These are phyloP conservation scores for Neolamprologus modestus DNA, from an alignment of 2,113 vertebrate genomes.

Conservation along the genomic window DNA sequence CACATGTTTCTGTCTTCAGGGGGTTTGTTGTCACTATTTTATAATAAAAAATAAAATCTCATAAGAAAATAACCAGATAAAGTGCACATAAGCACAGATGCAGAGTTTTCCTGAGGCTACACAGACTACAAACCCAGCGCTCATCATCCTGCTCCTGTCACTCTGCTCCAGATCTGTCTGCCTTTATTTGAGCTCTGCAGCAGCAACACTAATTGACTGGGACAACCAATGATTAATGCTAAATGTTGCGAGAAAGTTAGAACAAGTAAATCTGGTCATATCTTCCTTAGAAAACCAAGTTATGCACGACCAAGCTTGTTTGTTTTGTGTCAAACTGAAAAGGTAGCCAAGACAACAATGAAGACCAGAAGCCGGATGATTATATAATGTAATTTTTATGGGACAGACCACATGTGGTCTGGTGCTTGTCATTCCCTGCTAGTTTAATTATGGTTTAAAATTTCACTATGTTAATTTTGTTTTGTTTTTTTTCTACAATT, in stretches of 20 bases:
- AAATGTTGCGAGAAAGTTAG: slow-evolving; percentile 4
- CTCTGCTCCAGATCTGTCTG: slow-evolving; percentile 47
- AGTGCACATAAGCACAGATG: neutral
- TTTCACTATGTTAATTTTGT: neutral
- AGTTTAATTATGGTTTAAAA: neutral
- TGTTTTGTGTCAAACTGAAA: neutral
- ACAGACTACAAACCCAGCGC: neutral
- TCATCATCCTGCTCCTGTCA: slow-evolving; percentile 14
- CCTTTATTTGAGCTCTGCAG: slow-evolving; percentile 10
- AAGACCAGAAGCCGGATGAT: neutral
- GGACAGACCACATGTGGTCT: neutral
- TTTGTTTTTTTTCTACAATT: neutral
- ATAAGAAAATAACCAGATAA: slow-evolving; percentile 16
- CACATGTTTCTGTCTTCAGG: neutral
- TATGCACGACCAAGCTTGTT: neutral
- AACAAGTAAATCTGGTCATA: neutral
- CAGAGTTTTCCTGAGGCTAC: slow-evolving; percentile 10
- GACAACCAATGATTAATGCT: slow-evolving; percentile 30
- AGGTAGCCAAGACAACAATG: neutral
- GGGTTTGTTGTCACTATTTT: neutral
- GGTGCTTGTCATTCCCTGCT: neutral
- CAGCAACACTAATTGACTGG: slow-evolving; percentile 24
- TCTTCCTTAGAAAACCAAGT: neutral
- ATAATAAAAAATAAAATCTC: neutral
- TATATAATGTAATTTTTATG: neutral